Evolutionary conservation across 2,888 invertebrate genomes (phyloP).

Genomic region (Cephus nigrinus): DNA sequence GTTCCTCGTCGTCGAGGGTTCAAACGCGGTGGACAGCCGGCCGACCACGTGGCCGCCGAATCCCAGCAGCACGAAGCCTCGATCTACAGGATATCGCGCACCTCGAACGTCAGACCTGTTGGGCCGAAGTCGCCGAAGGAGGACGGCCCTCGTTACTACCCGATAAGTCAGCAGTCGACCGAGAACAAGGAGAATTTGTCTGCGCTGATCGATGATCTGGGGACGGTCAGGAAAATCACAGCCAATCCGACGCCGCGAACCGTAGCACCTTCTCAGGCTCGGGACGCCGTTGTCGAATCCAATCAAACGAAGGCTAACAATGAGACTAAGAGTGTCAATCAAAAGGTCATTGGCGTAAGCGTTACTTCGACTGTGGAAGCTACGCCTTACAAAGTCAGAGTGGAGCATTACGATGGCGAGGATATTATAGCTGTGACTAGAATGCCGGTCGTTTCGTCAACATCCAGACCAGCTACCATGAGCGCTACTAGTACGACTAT

Average conservation of each 20-base stretch:
- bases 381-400: constrained; percentile 67
- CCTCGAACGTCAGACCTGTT: constrained; percentile 43
- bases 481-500: constrained; percentile 9
- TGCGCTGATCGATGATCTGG: constrained; percentile 50
- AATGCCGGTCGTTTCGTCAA: constrained; percentile 30
- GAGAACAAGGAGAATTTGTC: constrained; percentile 49
- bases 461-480: constrained; percentile 23
- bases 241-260: constrained; percentile 35
- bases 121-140: constrained; percentile 35
- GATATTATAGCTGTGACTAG: constrained; percentile 41
- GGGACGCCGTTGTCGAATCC: too few species aligned
- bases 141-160: constrained; percentile 53
- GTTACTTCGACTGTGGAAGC: constrained; percentile 73
- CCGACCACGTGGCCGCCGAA: constrained; percentile 56
- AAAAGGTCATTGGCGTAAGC: constrained; percentile 68
- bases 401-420: constrained; percentile 55
- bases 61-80: constrained; percentile 61
- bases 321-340: constrained; percentile 24
- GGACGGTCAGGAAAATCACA: constrained; percentile 42
- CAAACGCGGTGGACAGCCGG: constrained; percentile 30
- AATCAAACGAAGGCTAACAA: neutral
- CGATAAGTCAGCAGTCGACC: constrained; percentile 50
- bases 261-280: constrained; percentile 4
- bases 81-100: constrained; percentile 62
- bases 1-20: constrained; percentile 49